These are phyloP conservation scores for Oscheius sp. DNA, from an alignment of 1,140 invertebrate genomes.

Conservation along the genomic window DNA sequence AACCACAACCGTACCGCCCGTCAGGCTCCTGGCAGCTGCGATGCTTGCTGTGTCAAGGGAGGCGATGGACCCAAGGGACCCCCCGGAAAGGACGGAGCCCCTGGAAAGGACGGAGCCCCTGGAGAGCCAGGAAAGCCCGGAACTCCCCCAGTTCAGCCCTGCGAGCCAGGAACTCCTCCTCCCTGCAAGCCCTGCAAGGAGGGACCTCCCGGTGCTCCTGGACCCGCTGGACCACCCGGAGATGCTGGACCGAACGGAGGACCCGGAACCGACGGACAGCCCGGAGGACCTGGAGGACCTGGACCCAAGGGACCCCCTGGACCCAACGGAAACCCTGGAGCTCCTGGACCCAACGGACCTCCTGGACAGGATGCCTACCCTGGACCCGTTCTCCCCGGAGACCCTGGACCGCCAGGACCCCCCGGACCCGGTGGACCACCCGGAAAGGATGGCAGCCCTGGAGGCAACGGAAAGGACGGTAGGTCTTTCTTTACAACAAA, in stretches of 20 bases:
- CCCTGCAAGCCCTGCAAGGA: conserved; percentile 35
- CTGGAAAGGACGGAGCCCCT: conserved; percentile 32
- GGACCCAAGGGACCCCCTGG: conserved; percentile 28
- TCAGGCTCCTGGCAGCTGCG: conserved; percentile 38
- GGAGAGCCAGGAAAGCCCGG: conserved; percentile 31
- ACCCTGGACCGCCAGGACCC: conserved; percentile 28
- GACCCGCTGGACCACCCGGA: conserved; percentile 49
- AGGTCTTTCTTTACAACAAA: conserved; percentile 27
- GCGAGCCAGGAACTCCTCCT: conserved; percentile 27
- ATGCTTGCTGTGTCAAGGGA: conserved; percentile 36
- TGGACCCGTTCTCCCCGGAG: conserved; percentile 42
- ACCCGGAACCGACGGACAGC: conserved; percentile 25
- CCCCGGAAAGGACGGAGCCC: conserved; percentile 28
- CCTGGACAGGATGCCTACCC: conserved; percentile 28
- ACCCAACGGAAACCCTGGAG: conserved; percentile 24
- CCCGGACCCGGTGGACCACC: conserved; percentile 16
- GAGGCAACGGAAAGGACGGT: conserved; percentile 17
- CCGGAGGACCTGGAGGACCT: conserved; percentile 29
- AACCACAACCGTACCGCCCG: conserved; percentile 31
- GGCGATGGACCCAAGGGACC: conserved; percentile 23
- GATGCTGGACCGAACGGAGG: conserved; percentile 19
- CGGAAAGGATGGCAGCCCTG: conserved; percentile 17
- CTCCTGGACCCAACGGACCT: conserved; percentile 16
- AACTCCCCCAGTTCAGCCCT: conserved; percentile 28
- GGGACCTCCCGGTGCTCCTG: conserved; percentile 33